Evolutionary conservation across 2,888 invertebrate species (phyloP), one percentile per base, ranked within the genome.

Genomic region (Andrena flavipes): DNA sequence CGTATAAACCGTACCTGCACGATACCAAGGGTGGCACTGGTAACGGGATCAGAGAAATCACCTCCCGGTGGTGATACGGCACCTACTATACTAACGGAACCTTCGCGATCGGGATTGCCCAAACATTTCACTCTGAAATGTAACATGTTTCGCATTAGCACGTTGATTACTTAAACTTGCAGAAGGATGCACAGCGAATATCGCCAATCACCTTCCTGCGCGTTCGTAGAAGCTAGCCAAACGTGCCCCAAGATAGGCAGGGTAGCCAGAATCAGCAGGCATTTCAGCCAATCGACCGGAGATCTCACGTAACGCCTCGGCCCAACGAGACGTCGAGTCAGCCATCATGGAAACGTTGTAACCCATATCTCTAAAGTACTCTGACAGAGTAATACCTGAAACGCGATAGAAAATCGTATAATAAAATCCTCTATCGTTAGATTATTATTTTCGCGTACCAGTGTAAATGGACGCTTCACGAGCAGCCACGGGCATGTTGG

Each of bases 301-400:
- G 95, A 99, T 99, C 96, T 99, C 99, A 95, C 99, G 97, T 94
- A 99, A 96, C 90, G 99, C 99, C 95, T 99, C 99, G 82, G 99
- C 99, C 99, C 99, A 99, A 95, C 99, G 98, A 16, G 99, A 99
- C 26, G 99, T 99, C 35, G 99, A 99, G 95, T 99, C 99, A 85
- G 99, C 99, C 99, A 99, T 99, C 99, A 99, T 99, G 90, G 99
- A 99, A 63, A 99, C 99, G 94, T 99, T 98, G 96, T 99, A 99
- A 93, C 99, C 99, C 99, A 99, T 99, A 95, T 98, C 98, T 92
- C 98, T 96, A 97, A 99, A 99, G 95, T 99, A 99, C 95, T 99
- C 99, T 33, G 99, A 99, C n/a, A 99, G 95, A 0, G 99, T 99
- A 95, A 99, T 99, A 91, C 98, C 98, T 97, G 92, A 23, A 74